Percentiles rank a stretch among this genome's conserved stretches.
Evolutionary conservation across 2,113 vertebrate genomes (phyloP).

Genomic region (Cinclus mexicanus): DNA sequence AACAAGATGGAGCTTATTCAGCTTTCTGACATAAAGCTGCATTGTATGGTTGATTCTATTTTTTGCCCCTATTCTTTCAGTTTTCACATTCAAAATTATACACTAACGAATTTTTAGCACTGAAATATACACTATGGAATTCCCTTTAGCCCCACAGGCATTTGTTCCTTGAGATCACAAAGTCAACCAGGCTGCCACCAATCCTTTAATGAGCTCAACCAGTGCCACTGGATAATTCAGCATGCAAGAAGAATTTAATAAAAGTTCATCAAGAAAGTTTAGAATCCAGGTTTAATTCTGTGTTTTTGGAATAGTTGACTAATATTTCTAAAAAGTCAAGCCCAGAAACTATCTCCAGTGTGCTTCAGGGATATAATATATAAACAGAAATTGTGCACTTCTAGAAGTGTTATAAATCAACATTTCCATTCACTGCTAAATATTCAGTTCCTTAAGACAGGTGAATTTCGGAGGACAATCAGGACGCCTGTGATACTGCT

Average conservation of each 20-base stretch:
- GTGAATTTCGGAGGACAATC: neutral
- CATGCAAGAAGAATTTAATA: neutral
- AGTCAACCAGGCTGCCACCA: neutral
- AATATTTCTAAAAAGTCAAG: neutral
- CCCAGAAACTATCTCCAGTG: neutral
- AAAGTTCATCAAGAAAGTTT: neutral
- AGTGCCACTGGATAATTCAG: neutral
- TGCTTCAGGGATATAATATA: neutral
- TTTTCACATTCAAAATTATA: neutral
- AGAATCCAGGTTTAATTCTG: neutral
- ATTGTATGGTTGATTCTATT: neutral
- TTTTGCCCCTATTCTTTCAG: neutral
- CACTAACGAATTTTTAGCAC: neutral
- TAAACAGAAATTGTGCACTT: neutral
- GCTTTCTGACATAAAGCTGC: neutral
- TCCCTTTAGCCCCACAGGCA: neutral
- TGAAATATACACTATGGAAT: neutral
- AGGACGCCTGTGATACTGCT: neutral
- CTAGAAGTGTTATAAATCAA: neutral
- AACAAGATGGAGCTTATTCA: neutral
- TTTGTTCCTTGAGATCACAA: neutral
- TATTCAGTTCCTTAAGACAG: neutral
- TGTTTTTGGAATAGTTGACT: neutral
- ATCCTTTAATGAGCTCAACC: neutral
- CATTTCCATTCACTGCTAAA: neutral